Percentiles rank a stretch among this genome's conserved stretches.
Conservation (phyloP, 1,140 invertebrate genomes). For the Drosophila seguyi region DNA sequence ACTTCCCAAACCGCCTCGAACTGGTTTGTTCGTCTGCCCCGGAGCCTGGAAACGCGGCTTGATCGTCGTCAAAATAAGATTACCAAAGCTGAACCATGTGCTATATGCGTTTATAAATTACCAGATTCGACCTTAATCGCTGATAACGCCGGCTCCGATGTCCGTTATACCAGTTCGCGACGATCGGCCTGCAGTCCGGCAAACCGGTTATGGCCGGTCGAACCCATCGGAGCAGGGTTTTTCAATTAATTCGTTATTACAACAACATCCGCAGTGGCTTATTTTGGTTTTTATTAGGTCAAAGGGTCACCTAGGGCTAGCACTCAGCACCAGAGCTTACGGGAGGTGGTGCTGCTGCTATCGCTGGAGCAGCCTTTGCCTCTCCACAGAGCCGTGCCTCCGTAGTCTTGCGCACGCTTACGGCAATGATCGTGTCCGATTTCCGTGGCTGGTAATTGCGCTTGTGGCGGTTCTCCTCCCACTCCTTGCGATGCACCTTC, state of each 20-base stretch:
- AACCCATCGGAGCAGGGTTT: slow-evolving; percentile 12
- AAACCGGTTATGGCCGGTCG: slow-evolving; percentile 48
- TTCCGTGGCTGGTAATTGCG: slow-evolving; percentile 32
- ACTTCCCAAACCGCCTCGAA: slow-evolving; percentile 59
- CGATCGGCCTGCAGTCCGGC: slow-evolving; percentile 27
- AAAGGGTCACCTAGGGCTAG: slow-evolving; percentile 10
- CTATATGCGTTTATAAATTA: slow-evolving; percentile 64
- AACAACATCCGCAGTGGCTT: slow-evolving; percentile 22
- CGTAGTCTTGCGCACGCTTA: slow-evolving; percentile 68
- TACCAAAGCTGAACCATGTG: slow-evolving; percentile 70
- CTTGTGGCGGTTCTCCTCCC: slow-evolving; percentile 63
- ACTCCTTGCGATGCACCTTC: slow-evolving; percentile 77
- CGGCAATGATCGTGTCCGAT: slow-evolving; percentile 58
- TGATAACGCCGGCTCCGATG: slow-evolving; percentile 61
- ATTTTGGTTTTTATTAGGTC: slow-evolving; percentile 34
- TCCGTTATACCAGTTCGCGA: slow-evolving; percentile 57
- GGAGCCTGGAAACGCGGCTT: slow-evolving; percentile 34
- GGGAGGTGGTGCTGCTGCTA: background rate
- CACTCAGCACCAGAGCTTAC: slow-evolving; percentile 17
- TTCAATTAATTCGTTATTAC: slow-evolving; percentile 58
- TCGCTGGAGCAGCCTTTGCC: background rate
- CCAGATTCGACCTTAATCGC: slow-evolving; percentile 71
- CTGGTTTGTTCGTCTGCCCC: slow-evolving; percentile 48
- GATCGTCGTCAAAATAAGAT: slow-evolving; percentile 45
- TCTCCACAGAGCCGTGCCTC: slow-evolving; percentile 25